Evolutionary conservation across 2,888 invertebrate species (phyloP).

Genomic region (Drosophila rellima): DNA sequence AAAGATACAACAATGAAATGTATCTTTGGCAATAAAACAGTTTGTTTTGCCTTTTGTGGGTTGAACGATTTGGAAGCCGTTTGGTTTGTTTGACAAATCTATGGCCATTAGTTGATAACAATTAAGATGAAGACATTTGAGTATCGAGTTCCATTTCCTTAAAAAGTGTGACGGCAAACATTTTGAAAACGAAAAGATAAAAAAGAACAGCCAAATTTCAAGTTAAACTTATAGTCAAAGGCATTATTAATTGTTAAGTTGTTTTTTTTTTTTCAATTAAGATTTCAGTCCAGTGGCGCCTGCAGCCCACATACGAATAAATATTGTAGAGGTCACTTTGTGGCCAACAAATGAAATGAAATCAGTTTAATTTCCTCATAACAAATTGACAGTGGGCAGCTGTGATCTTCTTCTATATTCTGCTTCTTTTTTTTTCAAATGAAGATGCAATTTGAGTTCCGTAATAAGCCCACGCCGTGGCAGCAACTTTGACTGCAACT

Average conservation of each 20-base stretch:
- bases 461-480: conserved; percentile 74
- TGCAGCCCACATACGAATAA: conserved; percentile 42
- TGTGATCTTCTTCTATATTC: conserved; percentile 25
- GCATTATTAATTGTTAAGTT: conserved; percentile 72
- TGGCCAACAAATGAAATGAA: conserved; percentile 26
- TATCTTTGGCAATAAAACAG: conserved; percentile 68
- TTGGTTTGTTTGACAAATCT: conserved; percentile 61
- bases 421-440: conserved; percentile 33
- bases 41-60: conserved; percentile 62
- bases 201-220: not conserved
- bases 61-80: conserved; percentile 33
- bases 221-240: conserved; percentile 16
- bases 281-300: conserved; percentile 66
- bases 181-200: conserved; percentile 48
- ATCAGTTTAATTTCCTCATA: conserved; percentile 61
- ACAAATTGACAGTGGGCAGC: conserved; percentile 68
- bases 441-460: conserved; percentile 62
- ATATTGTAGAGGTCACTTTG: not conserved
- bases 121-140: conserved; percentile 57
- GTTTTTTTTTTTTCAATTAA: conserved; percentile 67
- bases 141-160: conserved; percentile 10
- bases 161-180: conserved; percentile 76
- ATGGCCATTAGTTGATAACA: conserved; percentile 78
- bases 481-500: conserved; percentile 34
- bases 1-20: conserved; percentile 55